These are phyloP conservation scores for Dendroctonus valens DNA, from an alignment of 1,140 invertebrate species.

Conservation along the genomic window DNA sequence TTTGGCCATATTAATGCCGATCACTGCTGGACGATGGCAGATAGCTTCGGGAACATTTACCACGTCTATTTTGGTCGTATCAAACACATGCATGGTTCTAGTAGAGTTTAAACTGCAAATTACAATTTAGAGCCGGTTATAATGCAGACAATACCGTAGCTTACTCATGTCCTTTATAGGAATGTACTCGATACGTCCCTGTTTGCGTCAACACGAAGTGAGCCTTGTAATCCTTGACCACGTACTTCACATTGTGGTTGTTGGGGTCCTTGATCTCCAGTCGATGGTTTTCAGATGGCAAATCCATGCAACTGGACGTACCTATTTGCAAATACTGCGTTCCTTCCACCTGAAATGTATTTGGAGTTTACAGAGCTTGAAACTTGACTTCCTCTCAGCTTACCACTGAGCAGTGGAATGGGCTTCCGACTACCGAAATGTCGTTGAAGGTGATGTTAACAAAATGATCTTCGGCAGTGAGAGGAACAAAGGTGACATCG, in stretches of 20 bases:
- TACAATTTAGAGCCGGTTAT: not conserved
- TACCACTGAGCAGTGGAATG: conserved; percentile 69
- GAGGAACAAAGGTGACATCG: conserved; percentile 95
- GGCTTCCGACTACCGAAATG: conserved; percentile 86
- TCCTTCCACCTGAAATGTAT: conserved; percentile 48
- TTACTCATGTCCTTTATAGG: conserved; percentile 43
- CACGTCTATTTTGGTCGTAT: conserved; percentile 75
- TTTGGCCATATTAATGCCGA: conserved; percentile 65
- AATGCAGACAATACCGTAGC: conserved; percentile 32
- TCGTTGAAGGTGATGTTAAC: conserved; percentile 98
- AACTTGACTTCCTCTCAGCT: not conserved
- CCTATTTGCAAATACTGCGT: conserved; percentile 54
- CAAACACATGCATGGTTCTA: conserved; percentile 77
- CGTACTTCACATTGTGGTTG: conserved; percentile 48
- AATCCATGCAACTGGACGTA: conserved; percentile 56
- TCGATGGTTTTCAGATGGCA: conserved; percentile 48
- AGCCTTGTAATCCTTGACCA: conserved; percentile 45
- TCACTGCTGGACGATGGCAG: conserved; percentile 73
- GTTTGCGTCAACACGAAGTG: conserved; percentile 47
- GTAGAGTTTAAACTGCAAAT: conserved; percentile 42
- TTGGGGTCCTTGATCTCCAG: conserved; percentile 48
- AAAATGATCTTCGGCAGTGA: conserved; percentile 84
- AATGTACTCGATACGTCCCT: conserved; percentile 47
- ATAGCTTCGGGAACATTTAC: conserved; percentile 57
- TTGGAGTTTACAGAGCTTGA: not conserved